Evolutionary conservation across 1,140 invertebrate species (phyloP), one percentile per base, ranked within the genome.

Genomic region (Proales similis): DNA sequence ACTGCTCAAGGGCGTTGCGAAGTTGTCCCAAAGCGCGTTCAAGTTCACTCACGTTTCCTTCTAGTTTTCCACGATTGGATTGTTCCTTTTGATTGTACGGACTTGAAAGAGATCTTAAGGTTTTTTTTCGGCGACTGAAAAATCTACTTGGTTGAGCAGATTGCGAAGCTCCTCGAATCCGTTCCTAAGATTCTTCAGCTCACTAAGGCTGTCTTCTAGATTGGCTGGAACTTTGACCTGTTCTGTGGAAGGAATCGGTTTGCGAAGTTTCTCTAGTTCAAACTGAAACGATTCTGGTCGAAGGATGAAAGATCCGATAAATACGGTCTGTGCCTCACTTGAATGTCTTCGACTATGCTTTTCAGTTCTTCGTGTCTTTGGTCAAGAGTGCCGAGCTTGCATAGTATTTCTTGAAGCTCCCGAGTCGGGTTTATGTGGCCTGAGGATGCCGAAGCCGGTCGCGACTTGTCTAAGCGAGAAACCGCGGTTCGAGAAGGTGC

Each of bases 171-270:
- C 26, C 27, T 64, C 63, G 14, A 64, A 24, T 29, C 27, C 22
- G 19, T 36, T 27, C 19, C 48, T 53, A 38, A 64, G 39, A 48
- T 69, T 63, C 19, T 65, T 57, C 36, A 73, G 65, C 48, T 71
- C 66, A 29, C 70, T 66, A 42, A 73, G 20, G 3, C 71, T 38
- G 29, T 73, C 72, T 48, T 66, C 61, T 30, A 70, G 66, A 12
- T 70, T 29, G 64, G 66, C 71, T 70, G 51, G 19, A 62, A 66
- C 22, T 14, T 14, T 12, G 29, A 45, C 33, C 43, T 27, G 14
- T 32, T 51, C 24, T 29, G 17, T 14, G 1, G 4, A 12, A 19
- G 27, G 33, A 11, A 29, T 29, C 30, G 51, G 51, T 20, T 53
- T 53, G n/a, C 27, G 22, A 17, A 24, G 24, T 24, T 39, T 14